phyloP scores from a whole-genome alignment of 37 sponge, comb jelly and placozoan species.

The Ianthella basta region DNA sequence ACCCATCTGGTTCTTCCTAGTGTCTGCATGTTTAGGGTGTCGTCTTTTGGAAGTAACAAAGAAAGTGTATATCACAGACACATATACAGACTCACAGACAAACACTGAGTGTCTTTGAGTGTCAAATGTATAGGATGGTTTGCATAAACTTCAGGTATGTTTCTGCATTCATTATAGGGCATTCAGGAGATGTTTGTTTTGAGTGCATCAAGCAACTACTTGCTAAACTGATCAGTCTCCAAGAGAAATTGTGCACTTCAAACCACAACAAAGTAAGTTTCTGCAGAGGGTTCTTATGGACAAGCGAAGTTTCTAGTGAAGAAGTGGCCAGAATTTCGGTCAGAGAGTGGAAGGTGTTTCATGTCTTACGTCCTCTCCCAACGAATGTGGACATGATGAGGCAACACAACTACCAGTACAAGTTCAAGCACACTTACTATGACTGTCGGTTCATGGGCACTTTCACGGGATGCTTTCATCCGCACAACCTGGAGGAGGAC shows the following conservation, averaged over 20 bases:
- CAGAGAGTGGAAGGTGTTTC: background rate
- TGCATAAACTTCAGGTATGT: background rate
- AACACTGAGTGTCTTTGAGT: too few relatives aligned
- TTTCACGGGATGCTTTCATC: slow-evolving; percentile 2
- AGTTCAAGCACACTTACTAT: slow-evolving; percentile 1
- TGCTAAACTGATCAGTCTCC: background rate
- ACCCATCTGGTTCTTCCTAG: too few relatives aligned
- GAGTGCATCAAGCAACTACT: background rate
- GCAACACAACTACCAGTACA: background rate
- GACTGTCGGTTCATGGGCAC: background rate
- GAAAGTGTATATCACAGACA: too few relatives aligned
- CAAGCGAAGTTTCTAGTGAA: background rate
- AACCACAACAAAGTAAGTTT: background rate
- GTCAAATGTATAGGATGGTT: too few relatives aligned
- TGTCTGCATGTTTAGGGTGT: background rate
- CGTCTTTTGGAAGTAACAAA: background rate
- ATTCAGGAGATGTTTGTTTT: background rate
- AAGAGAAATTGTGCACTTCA: background rate
- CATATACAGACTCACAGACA: too few relatives aligned
- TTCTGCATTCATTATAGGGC: background rate
- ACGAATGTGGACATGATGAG: background rate
- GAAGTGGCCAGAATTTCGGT: background rate
- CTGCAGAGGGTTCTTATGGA: background rate
- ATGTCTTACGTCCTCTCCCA: slow-evolving; percentile 4
- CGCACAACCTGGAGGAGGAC: background rate